Conservation (phyloP, 2,888 invertebrate genomes). For the Drosophila yooni region DNA sequence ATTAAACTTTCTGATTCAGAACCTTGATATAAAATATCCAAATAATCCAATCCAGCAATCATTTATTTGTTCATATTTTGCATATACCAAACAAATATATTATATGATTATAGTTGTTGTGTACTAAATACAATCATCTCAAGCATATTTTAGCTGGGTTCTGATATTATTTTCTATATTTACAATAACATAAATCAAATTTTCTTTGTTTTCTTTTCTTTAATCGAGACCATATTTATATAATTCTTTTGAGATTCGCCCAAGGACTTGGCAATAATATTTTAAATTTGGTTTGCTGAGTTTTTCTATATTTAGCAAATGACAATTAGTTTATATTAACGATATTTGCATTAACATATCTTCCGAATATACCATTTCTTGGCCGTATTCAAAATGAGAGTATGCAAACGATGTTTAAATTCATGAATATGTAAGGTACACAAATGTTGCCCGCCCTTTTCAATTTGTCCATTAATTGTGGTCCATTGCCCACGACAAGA, state of each 20-base stretch:
- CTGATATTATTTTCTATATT: neutral
- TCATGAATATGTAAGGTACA: constrained; percentile 43
- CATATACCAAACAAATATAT: neutral
- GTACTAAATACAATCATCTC: neutral
- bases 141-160: neutral
- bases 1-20: neutral
- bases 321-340: neutral
- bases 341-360: neutral
- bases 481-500: constrained; percentile 27
- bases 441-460: neutral
- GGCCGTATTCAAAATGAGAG: constrained; percentile 14
- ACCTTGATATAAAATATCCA: neutral
- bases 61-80: neutral
- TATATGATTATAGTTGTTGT: neutral
- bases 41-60: neutral
- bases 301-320: constrained; percentile 9
- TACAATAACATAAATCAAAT: neutral
- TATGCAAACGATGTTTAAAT: constrained; percentile 20
- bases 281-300: neutral
- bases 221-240: neutral
- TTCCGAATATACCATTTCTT: neutral
- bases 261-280: neutral
- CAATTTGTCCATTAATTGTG: constrained; percentile 26
- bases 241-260: neutral
- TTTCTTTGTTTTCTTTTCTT: neutral